These are phyloP conservation scores for Phymatocera aterrima DNA, from an alignment of 2,888 invertebrate species.

Conservation along the genomic window DNA sequence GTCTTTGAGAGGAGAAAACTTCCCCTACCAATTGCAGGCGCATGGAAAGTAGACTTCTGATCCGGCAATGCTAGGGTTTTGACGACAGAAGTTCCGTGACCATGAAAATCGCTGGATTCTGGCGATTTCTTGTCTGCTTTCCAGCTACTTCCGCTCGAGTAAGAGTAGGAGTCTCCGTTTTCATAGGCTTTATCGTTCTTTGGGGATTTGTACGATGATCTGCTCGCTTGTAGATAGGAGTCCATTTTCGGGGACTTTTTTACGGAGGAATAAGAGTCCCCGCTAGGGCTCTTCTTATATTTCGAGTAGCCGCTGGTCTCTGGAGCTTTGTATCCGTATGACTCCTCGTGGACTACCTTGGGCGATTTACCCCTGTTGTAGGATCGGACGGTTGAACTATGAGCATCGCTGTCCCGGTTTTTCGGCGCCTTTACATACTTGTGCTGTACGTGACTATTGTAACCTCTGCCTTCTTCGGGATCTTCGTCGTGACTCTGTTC, in stretches of 20 bases:
- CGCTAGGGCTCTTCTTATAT: slow-evolving; percentile 42
- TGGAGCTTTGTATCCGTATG: slow-evolving; percentile 58
- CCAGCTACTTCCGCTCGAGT: slow-evolving; percentile 52
- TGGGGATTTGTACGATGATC: slow-evolving; percentile 54
- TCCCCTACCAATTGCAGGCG: slow-evolving; percentile 28
- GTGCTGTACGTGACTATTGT: slow-evolving; percentile 47
- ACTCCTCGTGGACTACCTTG: slow-evolving; percentile 50
- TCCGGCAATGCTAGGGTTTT: slow-evolving; percentile 36
- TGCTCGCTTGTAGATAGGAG: slow-evolving; percentile 46
- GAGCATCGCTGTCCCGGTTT: slow-evolving; percentile 52
- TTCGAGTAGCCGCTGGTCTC: slow-evolving; percentile 51
- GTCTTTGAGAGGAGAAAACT: slow-evolving; percentile 37
- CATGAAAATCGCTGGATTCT: slow-evolving; percentile 44
- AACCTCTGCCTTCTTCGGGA: slow-evolving; percentile 48
- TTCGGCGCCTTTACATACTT: slow-evolving; percentile 49
- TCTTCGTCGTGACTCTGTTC: slow-evolving; percentile 34
- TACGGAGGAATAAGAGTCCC: slow-evolving; percentile 47
- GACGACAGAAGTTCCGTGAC: background rate
- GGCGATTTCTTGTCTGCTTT: slow-evolving; percentile 52
- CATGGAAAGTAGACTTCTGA: slow-evolving; percentile 7
- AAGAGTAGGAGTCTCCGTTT: slow-evolving; percentile 54
- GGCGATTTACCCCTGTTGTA: slow-evolving; percentile 40
- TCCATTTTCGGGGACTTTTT: slow-evolving; percentile 49
- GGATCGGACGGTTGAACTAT: slow-evolving; percentile 36
- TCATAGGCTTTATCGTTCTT: slow-evolving; percentile 52